Base-by-base conservation (phyloP, 2,888 invertebrate species). In the Rotaria macrura region DNA sequence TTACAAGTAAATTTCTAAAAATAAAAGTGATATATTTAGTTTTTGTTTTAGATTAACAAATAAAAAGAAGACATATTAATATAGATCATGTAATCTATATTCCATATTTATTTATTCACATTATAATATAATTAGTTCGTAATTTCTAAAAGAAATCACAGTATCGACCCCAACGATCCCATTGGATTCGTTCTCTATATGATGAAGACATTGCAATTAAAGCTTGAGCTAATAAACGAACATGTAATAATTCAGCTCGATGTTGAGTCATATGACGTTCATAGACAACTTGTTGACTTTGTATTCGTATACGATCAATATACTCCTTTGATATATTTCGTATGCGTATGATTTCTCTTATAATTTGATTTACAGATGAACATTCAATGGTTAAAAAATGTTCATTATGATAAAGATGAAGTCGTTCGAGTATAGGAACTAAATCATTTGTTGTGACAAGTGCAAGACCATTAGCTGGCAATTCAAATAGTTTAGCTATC, bases 391-490 rank as follows among this genome's bases (percentile, higher is more conserved):
- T 74, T 74, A 74, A 74, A 40, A 40, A 74, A n/a, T 74, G 74
- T 25, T 74, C 74, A 74, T 74, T 74, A 40, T 74, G 38, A 25
- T 40, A 25, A 25, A 74, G 43, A 43, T n/a, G 5, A 40, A 74
- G 43, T 40, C 43, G 74, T 74, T 74, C 40, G 2, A 74, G 12
- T 40, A 74, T 43, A 40, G 38, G 74, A 10, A 40, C 5, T 9
- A 74, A 23, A 74, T 74, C 74, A 40, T 74, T 17, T 25, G 74
- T 74, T 43, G 74, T 74, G 20, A 74, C 43, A 40, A 74, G 43
- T 74, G 10, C 74, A n/a, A 74, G n/a, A 74, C 74, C 74, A 74
- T 74, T 74, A 40, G 74, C 40, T 79, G 79, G 43, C n/a, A 79
- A 43, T 79, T 43, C 43, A 79, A 79, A 79, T 79, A 79, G n/a